A percentile compares a stretch with the other conserved stretches of the same genome.
phyloP scores from a whole-genome alignment of 2,113 vertebrate genomes.

The Gallinago jamesoni region DNA sequence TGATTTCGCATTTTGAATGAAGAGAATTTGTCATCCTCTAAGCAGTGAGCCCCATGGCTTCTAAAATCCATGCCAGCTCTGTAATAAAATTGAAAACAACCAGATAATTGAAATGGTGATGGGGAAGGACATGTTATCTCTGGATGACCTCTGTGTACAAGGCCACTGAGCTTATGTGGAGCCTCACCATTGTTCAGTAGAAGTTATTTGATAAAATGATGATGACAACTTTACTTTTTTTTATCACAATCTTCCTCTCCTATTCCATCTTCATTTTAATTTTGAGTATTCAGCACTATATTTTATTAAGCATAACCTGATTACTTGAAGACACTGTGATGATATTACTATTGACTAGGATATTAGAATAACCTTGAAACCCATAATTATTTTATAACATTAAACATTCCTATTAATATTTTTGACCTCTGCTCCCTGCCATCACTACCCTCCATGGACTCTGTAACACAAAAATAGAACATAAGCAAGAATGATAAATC shows the following conservation, averaged over 20 bases:
- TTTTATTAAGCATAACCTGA: constrained; percentile 51
- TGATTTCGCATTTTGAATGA: background rate
- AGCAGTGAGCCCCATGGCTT: background rate
- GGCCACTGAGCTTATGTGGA: background rate
- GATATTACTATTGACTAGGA: constrained; percentile 55
- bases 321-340: constrained; percentile 42
- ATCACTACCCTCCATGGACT: background rate
- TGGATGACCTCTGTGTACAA: constrained; percentile 18
- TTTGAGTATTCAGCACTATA: constrained; percentile 50
- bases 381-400: constrained; percentile 19
- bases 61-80: background rate
- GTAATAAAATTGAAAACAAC: background rate
- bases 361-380: constrained; percentile 65
- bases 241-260: constrained; percentile 51
- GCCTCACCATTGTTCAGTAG: background rate
- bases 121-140: background rate
- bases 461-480: background rate
- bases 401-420: constrained; percentile 46
- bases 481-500: background rate
- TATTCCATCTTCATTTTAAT: constrained; percentile 60
- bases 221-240: constrained; percentile 60
- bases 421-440: constrained; percentile 9
- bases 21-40: background rate
- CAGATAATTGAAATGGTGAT: background rate
- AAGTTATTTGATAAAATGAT: constrained; percentile 63